Base-by-base conservation (phyloP, 2,888 invertebrate species). In the Orchesella flavescens region DNA sequence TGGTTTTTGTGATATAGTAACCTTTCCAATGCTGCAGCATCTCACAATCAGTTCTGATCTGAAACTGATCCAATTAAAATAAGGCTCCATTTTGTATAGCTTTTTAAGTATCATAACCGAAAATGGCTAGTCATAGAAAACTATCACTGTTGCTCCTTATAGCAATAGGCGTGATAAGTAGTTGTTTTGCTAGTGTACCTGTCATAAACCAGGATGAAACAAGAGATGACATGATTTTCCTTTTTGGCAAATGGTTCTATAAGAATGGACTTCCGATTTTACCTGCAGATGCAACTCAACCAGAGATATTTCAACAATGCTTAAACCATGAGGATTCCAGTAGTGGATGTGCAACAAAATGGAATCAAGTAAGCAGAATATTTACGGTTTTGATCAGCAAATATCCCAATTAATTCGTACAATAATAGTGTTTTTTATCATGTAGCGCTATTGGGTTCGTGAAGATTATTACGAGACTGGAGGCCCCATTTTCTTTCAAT, bases 401-500 rank as follows among this genome's bases (percentile, higher is more conserved):
- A 43, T n/a, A n/a, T n/a, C n/a, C n/a, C n/a, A n/a, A n/a, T n/a
- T n/a, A n/a, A n/a, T n/a, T n/a, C n/a, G n/a, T n/a, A n/a, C n/a
- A n/a, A n/a, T n/a, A n/a, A n/a, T n/a, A n/a, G n/a, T n/a, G n/a
- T n/a, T n/a, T n/a, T n/a, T n/a, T n/a, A n/a, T n/a, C n/a, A n/a
- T n/a, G n/a, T n/a, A 84, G 84, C 65, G 84, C 34, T 82, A 68
- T 21, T 84, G 81, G 81, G 73, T 84, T 0, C 66, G 73, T 3
- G 66, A 76, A 61, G 63, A 73, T 55, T 73, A 81, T 44, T 84
- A 84, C 63, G 1, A 19, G 17, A 7, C 57, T 9, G 73, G 77
- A 19, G 84, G 81, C 1, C 84, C 84, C 4, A 68, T 84, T 13
- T 84, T 84, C 49, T 84, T 81, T 55, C 77, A 77, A 66, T 84